These are phyloP conservation scores for Erpobdella octoculata DNA, from an alignment of 2,888 invertebrate genomes.

Conservation along the genomic window DNA sequence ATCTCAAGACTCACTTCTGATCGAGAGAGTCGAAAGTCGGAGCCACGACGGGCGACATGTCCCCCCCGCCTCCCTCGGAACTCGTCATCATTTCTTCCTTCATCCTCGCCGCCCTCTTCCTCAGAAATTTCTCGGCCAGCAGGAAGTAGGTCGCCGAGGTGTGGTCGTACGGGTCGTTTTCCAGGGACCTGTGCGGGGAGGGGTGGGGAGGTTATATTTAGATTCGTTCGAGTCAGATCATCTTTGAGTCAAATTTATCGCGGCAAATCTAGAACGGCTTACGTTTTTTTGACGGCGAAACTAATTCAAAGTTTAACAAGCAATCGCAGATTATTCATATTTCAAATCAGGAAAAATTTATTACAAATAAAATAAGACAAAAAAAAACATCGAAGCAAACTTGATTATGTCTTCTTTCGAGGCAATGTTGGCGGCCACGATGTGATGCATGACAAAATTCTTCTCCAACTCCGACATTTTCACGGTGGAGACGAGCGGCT, in stretches of 20 bases:
- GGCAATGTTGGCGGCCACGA: constrained; percentile 90
- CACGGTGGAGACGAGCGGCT: constrained; percentile 55
- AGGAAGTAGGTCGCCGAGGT: constrained; percentile 95
- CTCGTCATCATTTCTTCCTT: constrained; percentile 56
- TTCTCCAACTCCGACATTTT: constrained; percentile 83
- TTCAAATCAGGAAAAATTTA: neutral
- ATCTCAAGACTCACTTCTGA: neutral
- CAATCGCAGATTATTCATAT: neutral
- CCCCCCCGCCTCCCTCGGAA: neutral
- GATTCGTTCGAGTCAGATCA: too few relatives aligned
- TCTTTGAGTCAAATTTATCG: too few relatives aligned
- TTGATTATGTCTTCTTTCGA: constrained; percentile 85
- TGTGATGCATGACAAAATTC: constrained; percentile 80
- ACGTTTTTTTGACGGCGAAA: neutral
- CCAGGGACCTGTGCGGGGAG: constrained; percentile 64
- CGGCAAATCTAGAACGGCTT: neutral
- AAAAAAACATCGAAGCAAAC: constrained; percentile 56
- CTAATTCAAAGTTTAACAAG: neutral
- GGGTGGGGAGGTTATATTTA: too few relatives aligned
- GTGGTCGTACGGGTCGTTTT: constrained; percentile 93
- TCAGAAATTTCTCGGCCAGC: constrained; percentile 80
- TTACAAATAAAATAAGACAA: neutral
- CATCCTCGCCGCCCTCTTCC: constrained; percentile 39
- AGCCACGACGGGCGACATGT: neutral
- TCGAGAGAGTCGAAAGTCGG: neutral